Evolutionary conservation across 2,888 invertebrate genomes (phyloP).

Genomic region (Keiferia lycopersicella): DNA sequence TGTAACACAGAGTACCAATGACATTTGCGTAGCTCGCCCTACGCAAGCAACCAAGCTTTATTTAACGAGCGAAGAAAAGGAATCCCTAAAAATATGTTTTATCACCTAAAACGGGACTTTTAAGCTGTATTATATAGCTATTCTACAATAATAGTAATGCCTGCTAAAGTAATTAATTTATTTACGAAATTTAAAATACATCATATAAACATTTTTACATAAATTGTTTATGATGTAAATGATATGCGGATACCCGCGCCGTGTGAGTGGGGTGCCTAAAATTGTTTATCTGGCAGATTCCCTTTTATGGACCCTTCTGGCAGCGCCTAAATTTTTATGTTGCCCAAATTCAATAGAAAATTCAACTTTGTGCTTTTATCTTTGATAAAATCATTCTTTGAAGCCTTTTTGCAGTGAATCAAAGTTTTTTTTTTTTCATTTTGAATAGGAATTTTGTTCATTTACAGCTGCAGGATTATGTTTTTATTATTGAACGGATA

Average conservation of each 20-base stretch:
- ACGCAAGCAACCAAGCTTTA: too few relatives aligned
- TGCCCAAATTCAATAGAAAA: constrained; percentile 5
- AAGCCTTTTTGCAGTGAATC: background rate
- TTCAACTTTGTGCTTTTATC: constrained; percentile 10
- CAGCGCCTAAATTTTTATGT: constrained; percentile 12
- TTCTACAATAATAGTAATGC: too few relatives aligned
- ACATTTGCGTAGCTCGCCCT: too few relatives aligned
- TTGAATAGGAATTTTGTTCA: background rate
- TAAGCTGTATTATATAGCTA: too few relatives aligned
- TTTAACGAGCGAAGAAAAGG: too few relatives aligned
- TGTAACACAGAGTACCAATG: too few relatives aligned
- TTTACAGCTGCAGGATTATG: too few relatives aligned
- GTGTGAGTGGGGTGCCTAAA: constrained; percentile 37
- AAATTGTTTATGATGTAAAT: constrained; percentile 41
- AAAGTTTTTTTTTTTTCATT: background rate
- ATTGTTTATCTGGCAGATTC: constrained; percentile 32
- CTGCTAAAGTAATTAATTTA: too few relatives aligned
- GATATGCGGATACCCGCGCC: constrained; percentile 37
- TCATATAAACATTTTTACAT: constrained; percentile 38
- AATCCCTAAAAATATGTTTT: too few relatives aligned
- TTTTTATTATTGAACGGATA: too few relatives aligned
- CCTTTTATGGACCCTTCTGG: constrained; percentile 23
- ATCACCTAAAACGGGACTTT: too few relatives aligned
- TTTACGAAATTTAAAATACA: too few relatives aligned
- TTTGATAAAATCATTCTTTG: background rate